Evolutionary conservation across 2,888 invertebrate genomes (phyloP).

Genomic region (Liodrosophila aerea): DNA sequence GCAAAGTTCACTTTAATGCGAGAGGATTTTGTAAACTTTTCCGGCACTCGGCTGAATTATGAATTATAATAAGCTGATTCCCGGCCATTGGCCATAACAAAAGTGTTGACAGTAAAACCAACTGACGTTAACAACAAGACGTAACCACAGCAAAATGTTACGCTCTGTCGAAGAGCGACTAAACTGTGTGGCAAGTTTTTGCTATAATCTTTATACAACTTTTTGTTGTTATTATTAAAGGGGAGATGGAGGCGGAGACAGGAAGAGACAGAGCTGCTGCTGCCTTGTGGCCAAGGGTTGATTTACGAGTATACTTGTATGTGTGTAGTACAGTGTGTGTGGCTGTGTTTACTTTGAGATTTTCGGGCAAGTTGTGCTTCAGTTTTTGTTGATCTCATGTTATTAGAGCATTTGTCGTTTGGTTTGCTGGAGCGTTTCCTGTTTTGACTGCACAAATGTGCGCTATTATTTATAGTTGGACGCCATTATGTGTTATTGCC

Average conservation of each 20-base stretch:
- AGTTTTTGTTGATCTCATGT: slow-evolving; percentile 18
- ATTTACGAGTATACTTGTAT: slow-evolving; percentile 14
- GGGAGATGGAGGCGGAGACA: too few relatives aligned
- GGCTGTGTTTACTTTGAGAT: slow-evolving; percentile 7
- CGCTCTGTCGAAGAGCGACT: slow-evolving; percentile 17
- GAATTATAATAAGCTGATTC: slow-evolving; percentile 41
- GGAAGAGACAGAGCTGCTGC: neutral
- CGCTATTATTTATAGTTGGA: slow-evolving; percentile 67
- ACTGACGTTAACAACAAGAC: neutral
- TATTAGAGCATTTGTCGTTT: slow-evolving; percentile 72
- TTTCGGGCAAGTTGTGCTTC: too few relatives aligned
- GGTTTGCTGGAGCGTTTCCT: slow-evolving; percentile 62
- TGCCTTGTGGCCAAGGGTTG: slow-evolving; percentile 35
- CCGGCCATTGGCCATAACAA: slow-evolving; percentile 14
- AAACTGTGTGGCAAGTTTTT: slow-evolving; percentile 28
- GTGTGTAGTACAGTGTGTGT: too few relatives aligned
- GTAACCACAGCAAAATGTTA: slow-evolving; percentile 4
- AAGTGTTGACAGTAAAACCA: slow-evolving; percentile 3
- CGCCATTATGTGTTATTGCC: slow-evolving; percentile 62
- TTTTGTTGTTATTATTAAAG: neutral
- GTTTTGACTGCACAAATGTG: slow-evolving; percentile 73
- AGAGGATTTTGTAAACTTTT: slow-evolving; percentile 14
- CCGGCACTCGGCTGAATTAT: slow-evolving; percentile 9
- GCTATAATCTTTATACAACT: slow-evolving; percentile 32
- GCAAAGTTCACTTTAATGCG: neutral